phyloP scores from a whole-genome alignment of 1,140 invertebrate genomes.

The Monomorium pharaonis region DNA sequence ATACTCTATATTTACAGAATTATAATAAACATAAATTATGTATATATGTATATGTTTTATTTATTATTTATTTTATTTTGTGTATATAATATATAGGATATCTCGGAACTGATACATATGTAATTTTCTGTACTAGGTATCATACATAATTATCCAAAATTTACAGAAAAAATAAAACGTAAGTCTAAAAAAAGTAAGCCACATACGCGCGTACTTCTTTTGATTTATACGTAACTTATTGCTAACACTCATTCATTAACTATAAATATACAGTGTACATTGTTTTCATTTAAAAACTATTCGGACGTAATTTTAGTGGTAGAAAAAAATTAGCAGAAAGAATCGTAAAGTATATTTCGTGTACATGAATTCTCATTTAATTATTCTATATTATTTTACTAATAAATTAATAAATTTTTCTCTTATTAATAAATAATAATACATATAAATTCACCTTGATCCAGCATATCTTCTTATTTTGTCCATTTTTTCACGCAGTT shows the following conservation, averaged over 20 bases:
- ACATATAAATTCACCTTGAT: constrained; percentile 85
- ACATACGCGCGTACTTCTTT: too few species aligned
- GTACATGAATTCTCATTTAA: neutral
- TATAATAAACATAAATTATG: too few species aligned
- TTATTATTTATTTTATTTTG: neutral
- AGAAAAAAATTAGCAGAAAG: neutral
- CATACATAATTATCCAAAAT: neutral
- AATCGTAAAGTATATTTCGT: neutral
- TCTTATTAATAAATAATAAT: neutral
- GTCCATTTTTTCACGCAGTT: constrained; percentile 87
- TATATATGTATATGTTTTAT: neutral
- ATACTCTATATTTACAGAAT: too few species aligned
- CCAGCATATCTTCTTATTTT: constrained; percentile 89
- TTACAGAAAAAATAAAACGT: neutral
- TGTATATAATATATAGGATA: neutral
- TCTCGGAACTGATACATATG: neutral
- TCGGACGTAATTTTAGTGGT: neutral
- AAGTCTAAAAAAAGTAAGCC: neutral
- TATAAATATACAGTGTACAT: too few species aligned
- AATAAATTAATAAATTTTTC: constrained; percentile 26
- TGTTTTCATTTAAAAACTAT: neutral
- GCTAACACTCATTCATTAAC: neutral
- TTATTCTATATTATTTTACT: neutral
- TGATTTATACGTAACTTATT: neutral
- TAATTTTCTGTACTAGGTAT: neutral